Evolutionary conservation across 2,888 invertebrate genomes (phyloP).

Genomic region (Macrostomum cliftonense): DNA sequence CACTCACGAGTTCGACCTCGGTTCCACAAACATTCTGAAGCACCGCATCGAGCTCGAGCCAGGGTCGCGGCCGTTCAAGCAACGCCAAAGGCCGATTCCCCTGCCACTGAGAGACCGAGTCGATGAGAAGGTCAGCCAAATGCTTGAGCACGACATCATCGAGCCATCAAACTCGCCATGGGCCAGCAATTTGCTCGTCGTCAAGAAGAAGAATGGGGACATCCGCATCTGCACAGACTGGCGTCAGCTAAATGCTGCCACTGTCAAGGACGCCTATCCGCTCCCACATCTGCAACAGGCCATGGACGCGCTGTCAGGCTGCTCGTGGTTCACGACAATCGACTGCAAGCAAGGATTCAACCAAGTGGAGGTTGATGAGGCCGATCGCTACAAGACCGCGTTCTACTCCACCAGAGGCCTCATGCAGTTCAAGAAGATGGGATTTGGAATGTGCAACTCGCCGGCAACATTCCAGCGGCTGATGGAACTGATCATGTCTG

Average conservation of each 20-base stretch:
- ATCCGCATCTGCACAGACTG: too few relatives aligned
- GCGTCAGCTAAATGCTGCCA: not conserved
- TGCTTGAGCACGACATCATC: too few relatives aligned
- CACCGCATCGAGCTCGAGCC: conserved; percentile 10
- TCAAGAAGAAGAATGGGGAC: not conserved
- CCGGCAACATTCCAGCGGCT: conserved; percentile 13
- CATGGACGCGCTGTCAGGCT: conserved; percentile 11
- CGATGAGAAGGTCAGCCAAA: not conserved
- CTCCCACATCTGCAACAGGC: conserved; percentile 15
- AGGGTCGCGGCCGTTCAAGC: conserved; percentile 1
- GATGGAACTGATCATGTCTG: conserved; percentile 12
- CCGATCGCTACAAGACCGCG: conserved; percentile 12
- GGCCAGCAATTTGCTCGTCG: too few relatives aligned
- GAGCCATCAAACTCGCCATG: too few relatives aligned
- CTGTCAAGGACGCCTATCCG: conserved; percentile 14
- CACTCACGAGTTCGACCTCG: conserved; percentile 8
- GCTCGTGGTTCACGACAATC: conserved; percentile 9
- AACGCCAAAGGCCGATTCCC: conserved; percentile 12
- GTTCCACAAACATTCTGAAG: conserved; percentile 4
- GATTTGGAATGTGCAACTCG: conserved; percentile 12
- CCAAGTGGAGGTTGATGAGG: conserved; percentile 13
- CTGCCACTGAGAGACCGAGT: conserved; percentile 15
- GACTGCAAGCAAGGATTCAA: conserved; percentile 12
- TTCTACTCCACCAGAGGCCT: conserved; percentile 2
- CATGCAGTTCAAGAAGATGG: conserved; percentile 11